Conservation (phyloP, 2,797 vertebrate genomes). For the Masticophis lateralis region DNA sequence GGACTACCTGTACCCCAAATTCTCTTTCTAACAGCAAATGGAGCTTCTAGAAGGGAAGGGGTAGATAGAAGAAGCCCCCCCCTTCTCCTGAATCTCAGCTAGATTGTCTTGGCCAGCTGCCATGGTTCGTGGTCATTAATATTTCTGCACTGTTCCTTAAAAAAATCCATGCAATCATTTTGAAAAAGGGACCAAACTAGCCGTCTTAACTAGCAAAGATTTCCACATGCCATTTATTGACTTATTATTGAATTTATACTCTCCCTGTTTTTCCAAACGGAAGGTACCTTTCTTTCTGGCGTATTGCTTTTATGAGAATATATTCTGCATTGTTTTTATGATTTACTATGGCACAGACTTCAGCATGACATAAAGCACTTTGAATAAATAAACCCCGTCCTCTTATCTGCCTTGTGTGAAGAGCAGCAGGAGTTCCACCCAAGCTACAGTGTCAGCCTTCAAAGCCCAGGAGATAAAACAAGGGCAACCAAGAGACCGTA, state of each 20-base stretch:
- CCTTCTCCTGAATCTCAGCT: background rate
- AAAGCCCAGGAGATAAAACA: background rate
- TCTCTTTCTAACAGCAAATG: background rate
- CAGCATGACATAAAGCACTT: background rate
- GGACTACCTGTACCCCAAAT: background rate
- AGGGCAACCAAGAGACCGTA: background rate
- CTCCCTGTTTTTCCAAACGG: background rate
- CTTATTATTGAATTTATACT: background rate
- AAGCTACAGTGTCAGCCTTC: background rate
- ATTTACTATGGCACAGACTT: background rate
- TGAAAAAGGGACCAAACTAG: background rate
- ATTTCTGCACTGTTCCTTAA: background rate
- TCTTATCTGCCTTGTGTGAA: background rate
- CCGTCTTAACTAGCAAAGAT: background rate
- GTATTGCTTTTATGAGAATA: background rate
- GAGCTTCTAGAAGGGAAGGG: background rate
- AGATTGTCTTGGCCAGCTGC: background rate
- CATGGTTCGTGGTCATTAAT: background rate
- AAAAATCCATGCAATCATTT: background rate
- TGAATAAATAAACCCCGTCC: background rate
- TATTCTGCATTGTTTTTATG: background rate
- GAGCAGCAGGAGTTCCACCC: background rate
- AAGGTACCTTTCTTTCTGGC: background rate
- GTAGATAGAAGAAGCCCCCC: rapidly evolving
- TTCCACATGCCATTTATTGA: background rate